Conservation (phyloP, 2,797 vertebrate species). For the Oreortyx pictus region DNA sequence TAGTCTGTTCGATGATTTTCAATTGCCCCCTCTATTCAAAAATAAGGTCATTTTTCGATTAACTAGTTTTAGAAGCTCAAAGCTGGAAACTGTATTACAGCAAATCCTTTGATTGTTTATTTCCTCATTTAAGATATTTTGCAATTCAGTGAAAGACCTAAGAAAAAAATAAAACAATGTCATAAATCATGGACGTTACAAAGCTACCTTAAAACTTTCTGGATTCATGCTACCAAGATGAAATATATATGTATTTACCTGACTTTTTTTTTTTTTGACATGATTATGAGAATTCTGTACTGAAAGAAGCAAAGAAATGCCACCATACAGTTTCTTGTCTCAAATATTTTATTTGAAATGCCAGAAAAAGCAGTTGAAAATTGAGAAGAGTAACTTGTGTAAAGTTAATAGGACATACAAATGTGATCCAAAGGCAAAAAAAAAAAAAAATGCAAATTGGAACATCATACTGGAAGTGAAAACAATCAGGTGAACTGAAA, state of each 20-base stretch:
- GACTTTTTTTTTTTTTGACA: background rate
- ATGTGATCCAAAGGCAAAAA: background rate
- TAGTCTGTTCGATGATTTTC: constrained; percentile 85
- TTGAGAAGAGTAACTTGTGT: background rate
- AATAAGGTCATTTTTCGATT: constrained; percentile 86
- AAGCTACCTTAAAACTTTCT: background rate
- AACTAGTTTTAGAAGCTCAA: constrained; percentile 77
- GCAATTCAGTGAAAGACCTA: background rate
- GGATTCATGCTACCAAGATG: background rate
- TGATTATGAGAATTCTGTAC: background rate
- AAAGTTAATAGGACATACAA: background rate
- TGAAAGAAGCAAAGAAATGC: background rate
- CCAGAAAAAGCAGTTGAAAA: background rate
- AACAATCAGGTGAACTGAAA: background rate
- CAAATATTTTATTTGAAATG: background rate
- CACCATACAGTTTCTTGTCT: background rate
- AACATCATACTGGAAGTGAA: background rate
- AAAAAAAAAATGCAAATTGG: background rate
- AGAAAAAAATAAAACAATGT: background rate
- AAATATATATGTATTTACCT: background rate
- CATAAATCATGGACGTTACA: background rate
- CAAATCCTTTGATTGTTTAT: constrained; percentile 70
- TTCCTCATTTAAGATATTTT: constrained; percentile 51
- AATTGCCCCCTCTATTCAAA: constrained; percentile 86
- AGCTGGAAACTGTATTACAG: constrained; percentile 55